Evolutionary conservation across 2,888 invertebrate species (phyloP), one percentile per base, ranked within the genome.

Genomic region (Himalopsyche anomala): DNA sequence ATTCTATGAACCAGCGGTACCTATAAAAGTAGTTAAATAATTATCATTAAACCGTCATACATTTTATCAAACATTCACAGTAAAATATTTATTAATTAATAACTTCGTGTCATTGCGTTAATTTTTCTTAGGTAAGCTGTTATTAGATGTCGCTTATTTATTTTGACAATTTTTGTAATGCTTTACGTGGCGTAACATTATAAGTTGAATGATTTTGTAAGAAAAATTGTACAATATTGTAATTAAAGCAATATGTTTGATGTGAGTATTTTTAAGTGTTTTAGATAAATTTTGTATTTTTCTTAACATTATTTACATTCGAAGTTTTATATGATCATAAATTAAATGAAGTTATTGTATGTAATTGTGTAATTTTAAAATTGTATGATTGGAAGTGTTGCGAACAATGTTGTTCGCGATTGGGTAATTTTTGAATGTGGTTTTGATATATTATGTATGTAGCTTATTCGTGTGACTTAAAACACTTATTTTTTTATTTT

Each of bases 171-270:
- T 9, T 62, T 62, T 19, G 62, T 19, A 9, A 28, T 19, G 62
- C 62, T 62, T n/a, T 62, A 19, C 0, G 62, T 62, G 62, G 62
- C 19, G 62, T 62, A 62, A 62, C 62, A 5, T 62, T 62, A 56
- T 62, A 8, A n/a, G 62, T 62, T 62, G 19, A 62, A 62, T 62
- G 62, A 62, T 62, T 62, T 62, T 62, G 19, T 62, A 62, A 62
- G 3, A 19, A 54, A 79, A 80, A 87, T 17, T 87, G 84, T 84
- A 87, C 85, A 87, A 87, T 87, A 83, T 85, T 87, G 86, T 87
- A 87, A 87, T 82, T 82, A 54, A 87, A 87, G 87, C 87, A 87
- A 87, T 87, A 87, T 86, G 81, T 86, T 85, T 83, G 82, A 80
- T 83, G 87, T 87, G 87, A 87, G 80, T 83, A 87, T 40, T 40